Percentiles rank a stretch among this genome's conserved stretches.
Conservation (phyloP, 2,888 invertebrate genomes). For the Homarus gammarus region DNA sequence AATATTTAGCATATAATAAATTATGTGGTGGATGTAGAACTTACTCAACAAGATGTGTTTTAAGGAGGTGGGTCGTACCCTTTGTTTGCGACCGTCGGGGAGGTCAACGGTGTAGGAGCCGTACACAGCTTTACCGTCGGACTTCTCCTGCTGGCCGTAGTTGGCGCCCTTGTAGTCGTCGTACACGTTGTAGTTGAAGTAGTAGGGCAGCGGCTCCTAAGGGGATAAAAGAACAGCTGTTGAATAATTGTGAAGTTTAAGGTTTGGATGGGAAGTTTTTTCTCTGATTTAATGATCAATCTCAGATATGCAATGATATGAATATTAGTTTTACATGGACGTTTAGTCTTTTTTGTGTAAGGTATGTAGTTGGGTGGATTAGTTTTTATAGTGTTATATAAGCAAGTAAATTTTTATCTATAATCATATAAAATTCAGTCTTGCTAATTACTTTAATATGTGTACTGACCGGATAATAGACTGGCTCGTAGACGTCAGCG, state of each 20-base stretch:
- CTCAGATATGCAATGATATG: too few relatives aligned
- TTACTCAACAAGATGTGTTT: not conserved
- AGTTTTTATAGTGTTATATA: too few relatives aligned
- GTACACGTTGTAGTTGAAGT: conserved; percentile 58
- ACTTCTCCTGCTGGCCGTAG: conserved; percentile 67
- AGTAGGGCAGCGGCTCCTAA: conserved; percentile 57
- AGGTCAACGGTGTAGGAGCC: conserved; percentile 73
- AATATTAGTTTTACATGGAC: too few relatives aligned
- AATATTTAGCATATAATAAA: not conserved
- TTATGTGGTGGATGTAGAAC: not conserved
- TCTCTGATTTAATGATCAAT: too few relatives aligned
- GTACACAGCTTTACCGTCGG: conserved; percentile 59
- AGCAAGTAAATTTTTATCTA: too few relatives aligned
- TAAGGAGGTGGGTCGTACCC: conserved; percentile 30
- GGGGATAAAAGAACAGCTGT: too few relatives aligned
- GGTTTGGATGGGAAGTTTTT: too few relatives aligned
- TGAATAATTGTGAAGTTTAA: too few relatives aligned
- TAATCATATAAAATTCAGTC: too few relatives aligned
- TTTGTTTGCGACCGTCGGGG: conserved; percentile 74
- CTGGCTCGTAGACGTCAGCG: conserved; percentile 15
- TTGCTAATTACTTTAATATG: too few relatives aligned
- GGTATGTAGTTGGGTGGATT: too few relatives aligned
- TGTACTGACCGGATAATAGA: not conserved
- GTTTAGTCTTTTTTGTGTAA: too few relatives aligned
- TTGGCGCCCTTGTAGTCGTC: conserved; percentile 62